These are phyloP conservation scores for Euschistus heros DNA, from an alignment of 1,140 invertebrate species.

Conservation along the genomic window DNA sequence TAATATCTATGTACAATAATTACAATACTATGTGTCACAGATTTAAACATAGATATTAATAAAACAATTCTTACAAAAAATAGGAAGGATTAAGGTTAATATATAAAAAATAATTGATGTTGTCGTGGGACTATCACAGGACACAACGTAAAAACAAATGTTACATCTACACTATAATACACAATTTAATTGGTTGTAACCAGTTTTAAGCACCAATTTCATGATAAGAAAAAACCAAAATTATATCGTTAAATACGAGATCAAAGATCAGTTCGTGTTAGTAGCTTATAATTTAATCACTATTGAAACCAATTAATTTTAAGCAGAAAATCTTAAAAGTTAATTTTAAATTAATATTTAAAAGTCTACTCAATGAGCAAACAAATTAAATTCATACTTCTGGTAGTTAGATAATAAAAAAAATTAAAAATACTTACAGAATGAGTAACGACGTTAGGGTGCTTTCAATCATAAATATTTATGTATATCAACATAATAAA, in stretches of 20 bases:
- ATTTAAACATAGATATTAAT: too few relatives aligned
- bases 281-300: too few relatives aligned
- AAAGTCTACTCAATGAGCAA: too few relatives aligned
- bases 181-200: background rate
- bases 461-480: constrained; percentile 7
- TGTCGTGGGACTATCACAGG: constrained; percentile 12
- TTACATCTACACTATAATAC: constrained; percentile 5
- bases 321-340: background rate
- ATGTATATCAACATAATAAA: constrained; percentile 7
- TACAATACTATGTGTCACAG: constrained; percentile 1
- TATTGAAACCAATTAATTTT: background rate
- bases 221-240: constrained; percentile 1
- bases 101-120: constrained; percentile 13
- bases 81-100: constrained; percentile 12
- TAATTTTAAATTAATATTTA: background rate
- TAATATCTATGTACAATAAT: constrained; percentile 9
- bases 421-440: background rate
- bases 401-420: too few relatives aligned
- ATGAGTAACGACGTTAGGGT: constrained; percentile 4
- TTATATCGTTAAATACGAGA: background rate
- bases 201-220: constrained; percentile 12
- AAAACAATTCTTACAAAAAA: constrained; percentile 7
- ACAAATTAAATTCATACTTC: too few relatives aligned
- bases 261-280: constrained; percentile 6
- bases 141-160: constrained; percentile 1